A percentile compares a stretch with the other conserved stretches of the same genome.
phyloP scores from a whole-genome alignment of 2,888 invertebrate genomes.

The Pristionchus entomophagus region DNA sequence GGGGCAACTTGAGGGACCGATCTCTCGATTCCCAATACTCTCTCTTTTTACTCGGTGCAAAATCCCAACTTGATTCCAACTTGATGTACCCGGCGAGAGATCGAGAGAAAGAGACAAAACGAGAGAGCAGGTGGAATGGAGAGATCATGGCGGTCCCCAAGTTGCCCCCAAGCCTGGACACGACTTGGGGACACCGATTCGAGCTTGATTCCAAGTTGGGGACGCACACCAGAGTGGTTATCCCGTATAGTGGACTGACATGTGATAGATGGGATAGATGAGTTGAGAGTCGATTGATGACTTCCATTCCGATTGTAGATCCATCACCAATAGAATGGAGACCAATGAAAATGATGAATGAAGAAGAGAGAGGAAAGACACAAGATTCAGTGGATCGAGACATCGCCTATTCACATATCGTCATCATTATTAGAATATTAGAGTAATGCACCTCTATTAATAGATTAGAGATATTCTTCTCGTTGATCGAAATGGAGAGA shows the following conservation, averaged over 20 bases:
- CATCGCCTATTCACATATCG: constrained; percentile 49
- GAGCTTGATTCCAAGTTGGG: no score
- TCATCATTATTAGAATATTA: not conserved
- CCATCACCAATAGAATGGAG: constrained; percentile 94
- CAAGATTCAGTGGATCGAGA: constrained; percentile 54
- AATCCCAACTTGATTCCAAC: no score
- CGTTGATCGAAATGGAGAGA: constrained; percentile 63
- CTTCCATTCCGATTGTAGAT: constrained; percentile 85
- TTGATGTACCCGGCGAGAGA: no score
- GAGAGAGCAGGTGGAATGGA: no score
- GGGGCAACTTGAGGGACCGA: no score
- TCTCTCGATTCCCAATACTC: no score
- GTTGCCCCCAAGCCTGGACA: no score
- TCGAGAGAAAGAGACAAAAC: no score
- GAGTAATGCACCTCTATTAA: constrained; percentile 57
- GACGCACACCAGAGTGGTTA: no score
- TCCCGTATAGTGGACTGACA: constrained; percentile 80
- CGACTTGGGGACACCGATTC: not conserved
- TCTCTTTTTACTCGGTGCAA: no score
- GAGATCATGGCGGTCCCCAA: no score
- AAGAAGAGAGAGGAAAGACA: constrained; percentile 95
- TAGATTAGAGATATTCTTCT: constrained; percentile 64
- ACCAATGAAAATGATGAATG: constrained; percentile 95
- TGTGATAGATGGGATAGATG: constrained; percentile 87
- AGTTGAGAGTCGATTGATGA: constrained; percentile 58